phyloP scores from a whole-genome alignment of 2,797 vertebrate species.

The Sebastolobus altivelis region DNA sequence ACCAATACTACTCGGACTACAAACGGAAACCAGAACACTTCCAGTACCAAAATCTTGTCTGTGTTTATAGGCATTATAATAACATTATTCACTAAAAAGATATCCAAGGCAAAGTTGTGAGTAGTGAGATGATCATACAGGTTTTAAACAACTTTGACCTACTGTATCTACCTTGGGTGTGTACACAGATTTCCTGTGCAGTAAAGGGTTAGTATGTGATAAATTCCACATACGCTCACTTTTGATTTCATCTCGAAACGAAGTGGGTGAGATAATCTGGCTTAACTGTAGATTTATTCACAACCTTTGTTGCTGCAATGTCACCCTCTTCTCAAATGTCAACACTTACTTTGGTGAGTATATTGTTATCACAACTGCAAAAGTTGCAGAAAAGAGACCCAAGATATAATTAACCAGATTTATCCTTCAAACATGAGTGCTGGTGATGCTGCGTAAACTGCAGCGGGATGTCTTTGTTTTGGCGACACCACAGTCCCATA shows the following conservation, averaged over 20 bases:
- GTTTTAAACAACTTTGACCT: constrained; percentile 13
- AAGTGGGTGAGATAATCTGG: neutral
- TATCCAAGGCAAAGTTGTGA: neutral
- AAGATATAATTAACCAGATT: constrained; percentile 5
- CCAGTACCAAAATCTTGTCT: no score
- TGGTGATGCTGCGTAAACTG: constrained; percentile 6
- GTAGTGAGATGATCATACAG: neutral
- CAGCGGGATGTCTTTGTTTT: constrained; percentile 34
- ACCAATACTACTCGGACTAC: no score
- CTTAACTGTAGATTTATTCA: constrained; percentile 6
- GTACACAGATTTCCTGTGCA: neutral
- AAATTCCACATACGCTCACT: neutral
- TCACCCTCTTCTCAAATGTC: neutral
- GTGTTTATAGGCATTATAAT: no score
- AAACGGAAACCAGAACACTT: no score
- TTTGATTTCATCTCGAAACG: neutral
- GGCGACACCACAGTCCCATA: constrained; percentile 16
- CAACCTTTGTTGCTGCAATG: neutral
- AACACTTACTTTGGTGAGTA: neutral
- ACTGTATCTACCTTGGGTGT: neutral
- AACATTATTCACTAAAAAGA: neutral
- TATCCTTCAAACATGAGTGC: constrained; percentile 15
- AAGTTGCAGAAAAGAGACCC: constrained; percentile 2
- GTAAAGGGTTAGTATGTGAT: no score
- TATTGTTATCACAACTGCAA: neutral